A percentile compares a stretch with the other conserved stretches of the same genome.
Conservation (phyloP, 2,888 invertebrate species). For the Pammene aurita region DNA sequence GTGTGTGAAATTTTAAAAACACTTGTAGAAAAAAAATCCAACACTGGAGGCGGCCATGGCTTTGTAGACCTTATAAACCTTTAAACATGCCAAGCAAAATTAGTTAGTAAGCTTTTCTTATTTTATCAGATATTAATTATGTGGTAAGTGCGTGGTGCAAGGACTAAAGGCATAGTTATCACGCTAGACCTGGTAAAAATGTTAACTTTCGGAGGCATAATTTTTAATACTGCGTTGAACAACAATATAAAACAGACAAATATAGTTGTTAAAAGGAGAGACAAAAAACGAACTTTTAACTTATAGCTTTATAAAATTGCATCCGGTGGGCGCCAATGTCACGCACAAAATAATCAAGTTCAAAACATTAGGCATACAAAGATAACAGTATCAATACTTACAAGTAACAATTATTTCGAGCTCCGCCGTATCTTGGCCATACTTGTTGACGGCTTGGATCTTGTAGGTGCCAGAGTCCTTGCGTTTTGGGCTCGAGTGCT, state of each 20-base stretch:
- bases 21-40: background rate
- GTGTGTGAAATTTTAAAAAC: background rate
- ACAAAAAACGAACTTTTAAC: too few relatives aligned
- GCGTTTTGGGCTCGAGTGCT: conserved; percentile 92
- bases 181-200: too few relatives aligned
- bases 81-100: conserved; percentile 6
- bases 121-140: background rate
- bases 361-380: too few relatives aligned
- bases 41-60: background rate
- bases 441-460: conserved; percentile 93
- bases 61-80: background rate
- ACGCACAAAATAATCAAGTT: too few relatives aligned
- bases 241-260: too few relatives aligned
- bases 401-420: conserved; percentile 94
- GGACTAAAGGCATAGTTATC: too few relatives aligned
- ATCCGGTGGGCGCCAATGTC: too few relatives aligned
- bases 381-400: conserved; percentile 77
- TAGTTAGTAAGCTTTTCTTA: background rate
- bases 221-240: too few relatives aligned
- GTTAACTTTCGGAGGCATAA: too few relatives aligned
- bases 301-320: too few relatives aligned
- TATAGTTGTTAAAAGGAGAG: too few relatives aligned
- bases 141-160: too few relatives aligned
- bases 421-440: conserved; percentile 95
- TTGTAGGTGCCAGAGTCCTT: conserved; percentile 95